A percentile compares a stretch with the other conserved stretches of the same genome.
Evolutionary conservation across 2,797 vertebrate genomes (phyloP).

Genomic region (Acropternis orthonyx): DNA sequence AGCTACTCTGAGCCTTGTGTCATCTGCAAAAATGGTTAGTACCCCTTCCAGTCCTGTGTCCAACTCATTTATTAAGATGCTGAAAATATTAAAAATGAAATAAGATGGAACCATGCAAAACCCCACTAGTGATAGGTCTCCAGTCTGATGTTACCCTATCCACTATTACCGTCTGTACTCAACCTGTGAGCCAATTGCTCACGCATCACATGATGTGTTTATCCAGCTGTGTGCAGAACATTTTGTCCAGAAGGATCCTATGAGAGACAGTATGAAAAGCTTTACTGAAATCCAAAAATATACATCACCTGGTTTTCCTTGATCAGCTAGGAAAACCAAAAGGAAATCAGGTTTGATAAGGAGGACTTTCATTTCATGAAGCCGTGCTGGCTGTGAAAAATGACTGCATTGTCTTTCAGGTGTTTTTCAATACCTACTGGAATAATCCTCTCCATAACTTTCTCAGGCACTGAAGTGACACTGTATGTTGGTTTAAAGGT

Average conservation of each 20-base stretch:
- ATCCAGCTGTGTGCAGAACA: too few relatives aligned
- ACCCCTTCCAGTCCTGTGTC: not conserved
- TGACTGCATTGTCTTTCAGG: not conserved
- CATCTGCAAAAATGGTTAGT: not conserved
- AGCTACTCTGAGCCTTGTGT: not conserved
- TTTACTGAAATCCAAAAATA: too few relatives aligned
- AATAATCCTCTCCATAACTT: not conserved
- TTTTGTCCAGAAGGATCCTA: too few relatives aligned
- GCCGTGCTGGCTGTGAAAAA: not conserved
- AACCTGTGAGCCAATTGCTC: not conserved
- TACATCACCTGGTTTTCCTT: not conserved
- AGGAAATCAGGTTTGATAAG: not conserved
- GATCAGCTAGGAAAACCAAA: not conserved
- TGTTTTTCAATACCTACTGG: not conserved
- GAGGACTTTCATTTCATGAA: not conserved
- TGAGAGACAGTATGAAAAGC: too few relatives aligned
- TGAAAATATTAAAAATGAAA: not conserved
- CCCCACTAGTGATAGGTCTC: not conserved
- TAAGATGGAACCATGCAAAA: not conserved
- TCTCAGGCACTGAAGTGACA: not conserved
- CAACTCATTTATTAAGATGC: not conserved
- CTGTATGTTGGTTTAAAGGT: not conserved
- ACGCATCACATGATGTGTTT: not conserved
- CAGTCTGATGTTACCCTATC: not conserved
- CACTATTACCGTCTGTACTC: not conserved